Evolutionary conservation across 2,113 vertebrate species (phyloP).

Genomic region (Seriola dumerili): DNA sequence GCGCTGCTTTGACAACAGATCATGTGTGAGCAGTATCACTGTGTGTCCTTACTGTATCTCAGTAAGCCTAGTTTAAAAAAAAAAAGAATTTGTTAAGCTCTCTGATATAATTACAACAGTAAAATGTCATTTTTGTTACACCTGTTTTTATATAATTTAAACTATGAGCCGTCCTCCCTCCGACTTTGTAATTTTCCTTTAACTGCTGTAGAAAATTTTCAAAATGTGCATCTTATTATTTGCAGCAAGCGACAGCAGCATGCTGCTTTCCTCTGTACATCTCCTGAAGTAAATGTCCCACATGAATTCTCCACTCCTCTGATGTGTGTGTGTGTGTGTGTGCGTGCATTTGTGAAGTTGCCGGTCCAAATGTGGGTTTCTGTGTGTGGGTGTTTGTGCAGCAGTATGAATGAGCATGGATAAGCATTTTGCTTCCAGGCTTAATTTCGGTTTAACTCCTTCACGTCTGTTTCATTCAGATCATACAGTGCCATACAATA

Average conservation of each 20-base stretch:
- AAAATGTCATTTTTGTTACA: neutral
- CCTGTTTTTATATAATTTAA: neutral
- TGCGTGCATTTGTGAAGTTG: neutral
- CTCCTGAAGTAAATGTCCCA: constrained; percentile 30
- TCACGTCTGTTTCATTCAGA: constrained; percentile 61
- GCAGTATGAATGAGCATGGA: constrained; percentile 75
- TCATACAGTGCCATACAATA: constrained; percentile 43
- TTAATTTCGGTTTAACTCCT: constrained; percentile 65
- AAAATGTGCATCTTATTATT: constrained; percentile 24
- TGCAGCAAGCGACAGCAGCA: neutral
- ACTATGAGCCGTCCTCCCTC: neutral
- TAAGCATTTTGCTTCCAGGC: constrained; percentile 64
- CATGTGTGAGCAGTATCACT: neutral
- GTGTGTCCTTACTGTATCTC: neutral
- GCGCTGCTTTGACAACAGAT: neutral
- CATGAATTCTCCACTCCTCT: constrained; percentile 60
- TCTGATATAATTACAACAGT: neutral
- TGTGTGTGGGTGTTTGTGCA: constrained; percentile 18
- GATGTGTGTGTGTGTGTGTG: neutral
- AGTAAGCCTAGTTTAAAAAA: neutral
- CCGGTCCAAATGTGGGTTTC: constrained; percentile 16
- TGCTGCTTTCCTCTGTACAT: constrained; percentile 19
- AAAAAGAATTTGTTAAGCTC: neutral
- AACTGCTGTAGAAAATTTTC: neutral
- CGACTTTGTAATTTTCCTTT: neutral